phyloP scores from a whole-genome alignment of 2,797 vertebrate species.

The Xiphorhynchus erythropygius region DNA sequence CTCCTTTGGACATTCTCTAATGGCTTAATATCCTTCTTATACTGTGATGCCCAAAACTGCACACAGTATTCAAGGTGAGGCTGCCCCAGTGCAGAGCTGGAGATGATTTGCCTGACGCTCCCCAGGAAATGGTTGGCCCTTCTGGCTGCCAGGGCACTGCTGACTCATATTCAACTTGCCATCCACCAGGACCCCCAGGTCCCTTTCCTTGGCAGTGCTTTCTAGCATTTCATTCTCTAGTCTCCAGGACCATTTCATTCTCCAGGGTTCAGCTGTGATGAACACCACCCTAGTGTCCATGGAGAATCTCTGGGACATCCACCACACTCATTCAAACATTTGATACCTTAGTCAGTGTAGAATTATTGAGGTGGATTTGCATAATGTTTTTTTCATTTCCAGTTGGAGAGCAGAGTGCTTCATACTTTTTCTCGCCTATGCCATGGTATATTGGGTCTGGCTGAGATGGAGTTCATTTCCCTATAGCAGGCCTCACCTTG shows the following conservation, averaged over 20 bases:
- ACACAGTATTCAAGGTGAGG: neutral
- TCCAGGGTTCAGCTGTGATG: neutral
- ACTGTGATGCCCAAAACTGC: neutral
- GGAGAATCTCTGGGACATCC: neutral
- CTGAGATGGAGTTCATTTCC: neutral
- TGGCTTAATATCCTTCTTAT: neutral
- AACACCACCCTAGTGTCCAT: neutral
- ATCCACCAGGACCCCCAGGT: neutral
- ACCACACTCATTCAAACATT: neutral
- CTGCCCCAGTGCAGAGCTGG: neutral
- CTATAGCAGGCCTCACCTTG: neutral
- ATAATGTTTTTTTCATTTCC: neutral
- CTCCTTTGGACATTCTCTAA: neutral
- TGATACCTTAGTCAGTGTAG: neutral
- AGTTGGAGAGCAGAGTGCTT: neutral
- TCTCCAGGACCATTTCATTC: neutral
- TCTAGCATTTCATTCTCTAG: neutral
- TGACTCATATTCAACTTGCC: neutral
- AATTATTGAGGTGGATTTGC: neutral
- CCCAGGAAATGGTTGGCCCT: neutral
- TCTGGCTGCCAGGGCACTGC: neutral
- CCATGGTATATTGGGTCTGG: neutral
- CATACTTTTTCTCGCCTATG: neutral
- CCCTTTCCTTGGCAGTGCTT: neutral
- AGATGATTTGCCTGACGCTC: neutral